These are phyloP conservation scores for Asbolus verrucosus DNA, from an alignment of 1,140 invertebrate genomes.

Conservation along the genomic window DNA sequence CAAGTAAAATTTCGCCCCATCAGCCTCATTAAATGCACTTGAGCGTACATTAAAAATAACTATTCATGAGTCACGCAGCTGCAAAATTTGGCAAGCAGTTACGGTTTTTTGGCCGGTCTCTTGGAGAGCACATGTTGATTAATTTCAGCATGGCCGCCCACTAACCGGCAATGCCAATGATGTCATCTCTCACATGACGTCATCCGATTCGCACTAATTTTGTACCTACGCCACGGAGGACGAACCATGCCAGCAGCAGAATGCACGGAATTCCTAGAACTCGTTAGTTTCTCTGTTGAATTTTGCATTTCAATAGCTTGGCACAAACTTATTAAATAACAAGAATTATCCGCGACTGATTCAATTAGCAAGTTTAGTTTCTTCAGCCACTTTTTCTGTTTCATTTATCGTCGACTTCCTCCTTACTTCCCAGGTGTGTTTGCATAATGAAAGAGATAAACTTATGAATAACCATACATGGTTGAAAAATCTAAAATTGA, in stretches of 20 bases:
- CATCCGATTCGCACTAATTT: constrained; percentile 36
- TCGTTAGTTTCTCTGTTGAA: neutral
- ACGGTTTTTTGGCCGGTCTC: constrained; percentile 15
- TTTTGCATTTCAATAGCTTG: constrained; percentile 9
- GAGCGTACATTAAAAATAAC: constrained; percentile 16
- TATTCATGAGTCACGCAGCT: constrained; percentile 41
- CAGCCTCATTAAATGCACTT: constrained; percentile 22
- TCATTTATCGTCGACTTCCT: too few species aligned
- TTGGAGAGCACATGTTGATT: constrained; percentile 35
- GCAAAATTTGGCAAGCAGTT: constrained; percentile 35
- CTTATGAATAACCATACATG: too few species aligned
- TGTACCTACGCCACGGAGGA: constrained; percentile 15
- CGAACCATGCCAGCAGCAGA: neutral
- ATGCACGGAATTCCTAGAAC: constrained; percentile 14
- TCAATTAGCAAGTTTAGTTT: too few species aligned
- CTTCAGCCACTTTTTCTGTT: too few species aligned
- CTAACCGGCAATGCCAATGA: constrained; percentile 40
- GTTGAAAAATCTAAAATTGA: too few species aligned
- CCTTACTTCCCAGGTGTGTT: too few species aligned
- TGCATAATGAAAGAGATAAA: too few species aligned
- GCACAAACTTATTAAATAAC: too few species aligned
- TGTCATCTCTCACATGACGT: constrained; percentile 37
- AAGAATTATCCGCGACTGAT: too few species aligned
- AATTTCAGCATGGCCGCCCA: constrained; percentile 40
- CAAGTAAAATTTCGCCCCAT: neutral